Evolutionary conservation across 2,888 invertebrate species (phyloP), one percentile per base, ranked within the genome.

Genomic region (Clepsis dumicolana): DNA sequence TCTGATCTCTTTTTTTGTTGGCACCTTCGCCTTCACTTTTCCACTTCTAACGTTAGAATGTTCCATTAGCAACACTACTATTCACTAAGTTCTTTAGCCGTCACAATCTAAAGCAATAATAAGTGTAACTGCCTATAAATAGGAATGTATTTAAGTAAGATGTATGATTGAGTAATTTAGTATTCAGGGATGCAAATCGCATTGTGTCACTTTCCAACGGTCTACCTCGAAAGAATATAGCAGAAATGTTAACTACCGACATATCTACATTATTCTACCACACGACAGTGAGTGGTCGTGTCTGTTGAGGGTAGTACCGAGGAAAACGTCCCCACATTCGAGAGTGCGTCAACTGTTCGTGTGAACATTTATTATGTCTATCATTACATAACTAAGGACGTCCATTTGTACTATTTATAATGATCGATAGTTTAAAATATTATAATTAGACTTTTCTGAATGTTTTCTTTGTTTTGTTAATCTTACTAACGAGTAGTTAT

Each of bases 351-450:
- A 48, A 32, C 38, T 50, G 56, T 67, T 50, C 35, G 38, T 56
- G 54, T 21, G 61, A 75, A 74, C 76, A 76, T 73, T 71, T 75
- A 71, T 70, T 68, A 72, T 75, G 73, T 78, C 80, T 84, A 79
- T 83, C 85, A 85, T 80, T 80, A 75, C 85, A 85, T 80, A 80
- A 75, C 84, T 82, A 86, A 59, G 63, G 59, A 68, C 89, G 90
- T 90, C 90, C 90, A 90, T 86, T 88, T 88, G 82, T 88, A 84
- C 67, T 67, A 67, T 63, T 65, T 70, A 54, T 62, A 63, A 53
- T 84, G 79, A 81, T 84, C 84, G 82, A 80, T 81, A 80, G 78
- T 80, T 78, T 72, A 77, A 76, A 76, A 70, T 48, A 65, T 70
- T 74, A 76, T 75, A 75, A 74, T 77, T 77, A 80, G 75, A 72